Evolutionary conservation across 2,113 vertebrate species (phyloP).

Genomic region (Oryzias melastigma): DNA sequence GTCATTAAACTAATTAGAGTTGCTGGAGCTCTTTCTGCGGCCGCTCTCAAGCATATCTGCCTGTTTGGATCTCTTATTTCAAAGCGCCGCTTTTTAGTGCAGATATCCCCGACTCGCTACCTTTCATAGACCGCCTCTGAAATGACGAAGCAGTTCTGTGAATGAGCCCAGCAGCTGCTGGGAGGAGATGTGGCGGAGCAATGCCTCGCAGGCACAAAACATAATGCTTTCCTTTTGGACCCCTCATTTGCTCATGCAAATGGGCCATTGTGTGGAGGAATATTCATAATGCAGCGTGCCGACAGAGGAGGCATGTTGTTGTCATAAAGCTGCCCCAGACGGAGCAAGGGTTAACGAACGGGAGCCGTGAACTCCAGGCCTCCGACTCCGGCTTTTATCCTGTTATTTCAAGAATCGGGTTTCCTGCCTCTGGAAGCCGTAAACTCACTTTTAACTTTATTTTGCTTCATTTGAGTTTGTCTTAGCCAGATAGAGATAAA

Average conservation of each 20-base stretch:
- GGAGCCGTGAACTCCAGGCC: slow-evolving; percentile 4
- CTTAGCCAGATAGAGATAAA: neutral
- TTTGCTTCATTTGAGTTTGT: neutral
- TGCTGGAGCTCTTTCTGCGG: slow-evolving; percentile 17
- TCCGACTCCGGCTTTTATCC: neutral
- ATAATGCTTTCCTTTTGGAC: slow-evolving; percentile 42
- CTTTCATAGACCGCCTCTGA: slow-evolving; percentile 35
- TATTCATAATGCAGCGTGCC: slow-evolving; percentile 23
- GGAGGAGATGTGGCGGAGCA: slow-evolving; percentile 46
- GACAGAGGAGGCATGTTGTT: slow-evolving; percentile 8
- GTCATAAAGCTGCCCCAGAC: neutral
- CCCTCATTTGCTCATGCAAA: slow-evolving; percentile 44
- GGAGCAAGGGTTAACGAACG: neutral
- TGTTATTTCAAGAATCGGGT: neutral
- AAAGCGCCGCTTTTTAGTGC: slow-evolving; percentile 31
- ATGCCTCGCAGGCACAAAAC: slow-evolving; percentile 45
- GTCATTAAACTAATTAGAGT: slow-evolving; percentile 61
- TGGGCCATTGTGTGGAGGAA: slow-evolving; percentile 32
- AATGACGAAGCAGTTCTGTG: slow-evolving; percentile 22
- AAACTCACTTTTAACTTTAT: neutral
- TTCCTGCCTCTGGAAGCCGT: neutral
- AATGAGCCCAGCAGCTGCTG: slow-evolving; percentile 57
- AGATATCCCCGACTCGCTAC: slow-evolving; percentile 31
- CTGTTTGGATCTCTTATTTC: slow-evolving; percentile 49
- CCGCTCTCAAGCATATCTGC: slow-evolving; percentile 24